These are phyloP conservation scores for Petromus typicus DNA, from an alignment of 2,113 vertebrate species.

Conservation along the genomic window DNA sequence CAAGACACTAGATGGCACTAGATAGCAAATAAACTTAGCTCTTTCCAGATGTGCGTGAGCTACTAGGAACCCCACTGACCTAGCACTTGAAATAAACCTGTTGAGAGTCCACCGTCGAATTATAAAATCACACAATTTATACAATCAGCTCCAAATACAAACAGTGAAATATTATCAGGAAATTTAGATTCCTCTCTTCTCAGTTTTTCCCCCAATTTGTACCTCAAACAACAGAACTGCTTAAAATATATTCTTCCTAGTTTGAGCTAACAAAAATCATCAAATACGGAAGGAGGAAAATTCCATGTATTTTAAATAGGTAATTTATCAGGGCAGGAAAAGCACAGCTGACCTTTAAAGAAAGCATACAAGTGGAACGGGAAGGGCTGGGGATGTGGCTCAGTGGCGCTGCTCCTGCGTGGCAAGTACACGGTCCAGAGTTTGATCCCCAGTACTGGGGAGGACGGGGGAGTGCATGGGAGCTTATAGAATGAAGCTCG, in stretches of 20 bases:
- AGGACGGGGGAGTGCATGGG: no score
- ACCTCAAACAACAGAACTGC: background rate
- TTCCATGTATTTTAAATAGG: background rate
- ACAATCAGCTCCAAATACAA: background rate
- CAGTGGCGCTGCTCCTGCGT: no score
- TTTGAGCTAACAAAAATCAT: background rate
- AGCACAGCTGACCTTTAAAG: no score
- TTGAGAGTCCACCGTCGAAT: background rate
- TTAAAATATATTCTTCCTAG: background rate
- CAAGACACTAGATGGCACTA: slow-evolving; percentile 56
- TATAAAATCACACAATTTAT: background rate
- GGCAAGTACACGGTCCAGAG: no score
- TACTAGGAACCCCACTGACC: rapidly evolving
- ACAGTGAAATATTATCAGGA: background rate
- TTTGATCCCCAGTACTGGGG: no score
- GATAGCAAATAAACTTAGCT: background rate
- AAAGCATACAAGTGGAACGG: background rate
- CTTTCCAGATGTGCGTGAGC: rapidly evolving
- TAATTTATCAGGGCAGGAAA: background rate
- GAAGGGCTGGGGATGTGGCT: no score
- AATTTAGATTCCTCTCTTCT: background rate
- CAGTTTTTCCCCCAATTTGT: background rate
- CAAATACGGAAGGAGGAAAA: rapidly evolving
- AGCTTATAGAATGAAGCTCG: no score
- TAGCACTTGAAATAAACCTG: background rate